Percentiles rank a stretch among this genome's conserved stretches.
These are phyloP conservation scores for Raja brachyura DNA, from an alignment of 2,113 vertebrate genomes.

Conservation along the genomic window DNA sequence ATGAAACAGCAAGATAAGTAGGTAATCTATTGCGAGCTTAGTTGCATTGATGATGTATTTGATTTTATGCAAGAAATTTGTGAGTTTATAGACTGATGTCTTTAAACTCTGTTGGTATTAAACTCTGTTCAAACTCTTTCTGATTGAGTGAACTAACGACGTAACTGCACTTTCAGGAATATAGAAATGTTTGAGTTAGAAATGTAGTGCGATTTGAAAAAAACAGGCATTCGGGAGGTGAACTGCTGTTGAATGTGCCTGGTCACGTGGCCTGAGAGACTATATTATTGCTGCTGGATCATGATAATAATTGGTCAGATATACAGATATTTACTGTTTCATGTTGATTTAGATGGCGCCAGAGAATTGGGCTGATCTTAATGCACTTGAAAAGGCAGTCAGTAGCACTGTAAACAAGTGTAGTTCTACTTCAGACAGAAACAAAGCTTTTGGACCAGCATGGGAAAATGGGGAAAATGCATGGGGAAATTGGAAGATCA, in stretches of 20 bases:
- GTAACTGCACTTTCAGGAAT: neutral
- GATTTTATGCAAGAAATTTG: too few relatives aligned
- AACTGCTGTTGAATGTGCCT: neutral
- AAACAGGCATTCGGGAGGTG: neutral
- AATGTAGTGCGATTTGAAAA: neutral
- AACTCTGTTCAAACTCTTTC: neutral
- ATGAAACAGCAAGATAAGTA: neutral
- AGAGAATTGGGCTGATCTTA: too few relatives aligned
- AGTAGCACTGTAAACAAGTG: too few relatives aligned
- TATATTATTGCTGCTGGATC: neutral
- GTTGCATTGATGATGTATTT: too few relatives aligned
- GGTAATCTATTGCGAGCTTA: neutral
- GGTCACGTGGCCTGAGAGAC: neutral
- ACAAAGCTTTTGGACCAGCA: too few relatives aligned
- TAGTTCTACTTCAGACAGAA: too few relatives aligned
- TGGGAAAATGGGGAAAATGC: too few relatives aligned
- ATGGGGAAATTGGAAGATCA: too few relatives aligned
- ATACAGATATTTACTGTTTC: too few relatives aligned
- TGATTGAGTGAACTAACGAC: neutral
- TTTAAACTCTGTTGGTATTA: neutral
- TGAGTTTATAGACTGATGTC: too few relatives aligned
- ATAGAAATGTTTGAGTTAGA: neutral
- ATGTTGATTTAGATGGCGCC: too few relatives aligned
- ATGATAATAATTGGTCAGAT: neutral
- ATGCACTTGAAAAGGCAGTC: too few relatives aligned